phyloP scores from a whole-genome alignment of 2,113 vertebrate species.

The Ceratotherium simum region DNA sequence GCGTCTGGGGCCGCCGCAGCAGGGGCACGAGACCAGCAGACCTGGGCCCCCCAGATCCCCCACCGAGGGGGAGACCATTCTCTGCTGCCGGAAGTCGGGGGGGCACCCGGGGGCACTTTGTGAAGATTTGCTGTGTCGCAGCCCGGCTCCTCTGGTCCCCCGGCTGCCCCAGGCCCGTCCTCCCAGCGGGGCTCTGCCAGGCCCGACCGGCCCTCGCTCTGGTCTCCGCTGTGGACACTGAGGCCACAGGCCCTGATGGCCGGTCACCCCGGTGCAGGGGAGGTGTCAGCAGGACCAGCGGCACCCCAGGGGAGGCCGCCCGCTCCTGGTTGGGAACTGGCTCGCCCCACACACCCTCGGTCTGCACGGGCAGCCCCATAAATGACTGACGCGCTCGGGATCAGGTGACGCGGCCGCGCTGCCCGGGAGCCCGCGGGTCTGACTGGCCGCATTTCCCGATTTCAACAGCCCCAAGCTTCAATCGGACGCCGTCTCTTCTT shows the following conservation, averaged over 20 bases:
- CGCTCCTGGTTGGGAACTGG: rapidly evolving
- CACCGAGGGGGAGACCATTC: not conserved
- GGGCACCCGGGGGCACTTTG: not conserved
- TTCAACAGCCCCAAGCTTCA: not conserved
- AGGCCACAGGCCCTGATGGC: not conserved
- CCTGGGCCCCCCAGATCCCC: too few relatives aligned
- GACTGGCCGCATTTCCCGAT: not conserved
- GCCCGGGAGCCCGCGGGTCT: not conserved
- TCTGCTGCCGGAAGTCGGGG: rapidly evolving
- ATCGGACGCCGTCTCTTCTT: not conserved
- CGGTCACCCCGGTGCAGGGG: not conserved
- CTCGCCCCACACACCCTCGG: rapidly evolving
- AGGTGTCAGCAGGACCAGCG: not conserved
- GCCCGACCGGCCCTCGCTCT: rapidly evolving
- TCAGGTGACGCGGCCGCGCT: not conserved
- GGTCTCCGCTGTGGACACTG: not conserved
- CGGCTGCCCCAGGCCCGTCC: too few relatives aligned
- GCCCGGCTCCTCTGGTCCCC: not conserved
- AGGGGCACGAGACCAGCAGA: not conserved
- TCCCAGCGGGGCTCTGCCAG: too few relatives aligned
- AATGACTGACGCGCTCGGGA: not conserved
- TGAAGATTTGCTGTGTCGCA: not conserved
- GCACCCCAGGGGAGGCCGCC: not conserved
- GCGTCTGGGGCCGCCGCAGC: not conserved
- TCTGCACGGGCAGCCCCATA: not conserved